These are phyloP conservation scores for Euura lappo DNA, from an alignment of 1,140 invertebrate genomes.

Conservation along the genomic window DNA sequence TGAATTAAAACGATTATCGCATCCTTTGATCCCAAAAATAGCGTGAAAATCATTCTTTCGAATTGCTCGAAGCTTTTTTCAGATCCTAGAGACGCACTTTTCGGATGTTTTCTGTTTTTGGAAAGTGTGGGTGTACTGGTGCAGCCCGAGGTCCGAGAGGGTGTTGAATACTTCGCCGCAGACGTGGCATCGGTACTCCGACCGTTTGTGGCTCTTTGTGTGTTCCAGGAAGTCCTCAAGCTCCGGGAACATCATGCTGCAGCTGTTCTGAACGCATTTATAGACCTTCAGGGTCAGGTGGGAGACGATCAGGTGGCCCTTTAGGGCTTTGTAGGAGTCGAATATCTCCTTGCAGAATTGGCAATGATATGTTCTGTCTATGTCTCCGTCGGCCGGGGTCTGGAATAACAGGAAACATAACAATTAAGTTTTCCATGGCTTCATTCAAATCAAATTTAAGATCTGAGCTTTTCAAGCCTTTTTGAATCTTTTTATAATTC, in stretches of 20 bases:
- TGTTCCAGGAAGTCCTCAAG: slow-evolving; percentile 71
- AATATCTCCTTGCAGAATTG: slow-evolving; percentile 60
- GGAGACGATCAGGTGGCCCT: slow-evolving; percentile 53
- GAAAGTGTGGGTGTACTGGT: slow-evolving; percentile 68
- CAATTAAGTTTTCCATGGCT: no score
- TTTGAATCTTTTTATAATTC: no score
- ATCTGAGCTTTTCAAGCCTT: no score
- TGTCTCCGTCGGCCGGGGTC: slow-evolving; percentile 53
- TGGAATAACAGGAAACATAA: slow-evolving; percentile 26
- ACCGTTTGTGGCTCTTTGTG: slow-evolving; percentile 65
- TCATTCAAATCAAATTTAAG: no score
- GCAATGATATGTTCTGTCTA: slow-evolving; percentile 56
- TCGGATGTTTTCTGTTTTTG: slow-evolving; percentile 56
- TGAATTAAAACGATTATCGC: no score
- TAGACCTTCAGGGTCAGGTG: slow-evolving; percentile 65
- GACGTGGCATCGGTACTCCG: slow-evolving; percentile 69
- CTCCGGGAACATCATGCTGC: slow-evolving; percentile 67
- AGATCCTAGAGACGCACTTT: slow-evolving; percentile 27
- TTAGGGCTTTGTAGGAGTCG: slow-evolving; percentile 55
- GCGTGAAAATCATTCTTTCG: no score
- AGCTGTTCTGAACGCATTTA: slow-evolving; percentile 70
- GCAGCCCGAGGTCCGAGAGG: slow-evolving; percentile 66
- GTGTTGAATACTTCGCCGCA: slow-evolving; percentile 68
- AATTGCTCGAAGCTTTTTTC: no score
- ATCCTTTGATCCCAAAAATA: no score